A percentile compares a stretch with the other conserved stretches of the same genome.
Evolutionary conservation across 30 jellyfish, hydroid and myxozoan genomes (phyloP).

Genomic region (Catostylus mosaicus): DNA sequence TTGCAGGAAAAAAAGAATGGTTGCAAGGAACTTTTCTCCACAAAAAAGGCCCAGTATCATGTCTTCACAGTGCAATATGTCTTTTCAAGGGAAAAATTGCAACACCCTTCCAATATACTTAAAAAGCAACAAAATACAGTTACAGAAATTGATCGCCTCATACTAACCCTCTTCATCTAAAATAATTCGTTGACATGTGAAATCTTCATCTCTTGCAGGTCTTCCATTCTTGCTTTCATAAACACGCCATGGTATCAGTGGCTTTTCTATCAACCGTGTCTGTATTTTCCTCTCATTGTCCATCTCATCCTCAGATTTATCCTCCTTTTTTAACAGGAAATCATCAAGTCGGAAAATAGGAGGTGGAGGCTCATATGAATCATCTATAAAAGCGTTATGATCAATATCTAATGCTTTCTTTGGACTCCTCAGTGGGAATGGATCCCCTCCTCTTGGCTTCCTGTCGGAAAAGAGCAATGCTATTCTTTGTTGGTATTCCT

Average conservation of each 20-base stretch:
- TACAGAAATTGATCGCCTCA: neutral
- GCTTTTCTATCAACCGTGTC: conserved; percentile 24
- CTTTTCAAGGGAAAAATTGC: no score
- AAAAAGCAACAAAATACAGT: no score
- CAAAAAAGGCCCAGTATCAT: no score
- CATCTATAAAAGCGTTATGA: conserved; percentile 57
- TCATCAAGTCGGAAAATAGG: conserved; percentile 59
- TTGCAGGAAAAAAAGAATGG: no score
- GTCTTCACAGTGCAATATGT: no score
- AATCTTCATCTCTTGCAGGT: neutral
- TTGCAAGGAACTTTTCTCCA: no score
- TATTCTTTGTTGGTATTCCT: conserved; percentile 57
- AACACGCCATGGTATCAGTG: conserved; percentile 26
- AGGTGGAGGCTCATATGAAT: conserved; percentile 68
- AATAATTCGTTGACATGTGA: conserved; percentile 11
- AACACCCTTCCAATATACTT: no score
- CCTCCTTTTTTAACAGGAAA: conserved; percentile 19
- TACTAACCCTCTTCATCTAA: conserved; percentile 54
- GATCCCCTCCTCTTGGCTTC: conserved; percentile 77
- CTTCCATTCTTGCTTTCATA: conserved; percentile 6
- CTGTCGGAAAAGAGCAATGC: conserved; percentile 42
- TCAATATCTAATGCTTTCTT: conserved; percentile 47
- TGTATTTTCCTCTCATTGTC: neutral
- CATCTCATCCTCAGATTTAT: neutral
- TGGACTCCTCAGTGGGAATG: conserved; percentile 64